A percentile compares a stretch with the other conserved stretches of the same genome.
phyloP scores from a whole-genome alignment of 1,140 invertebrate genomes.

The Drosophila pseudoobscura region DNA sequence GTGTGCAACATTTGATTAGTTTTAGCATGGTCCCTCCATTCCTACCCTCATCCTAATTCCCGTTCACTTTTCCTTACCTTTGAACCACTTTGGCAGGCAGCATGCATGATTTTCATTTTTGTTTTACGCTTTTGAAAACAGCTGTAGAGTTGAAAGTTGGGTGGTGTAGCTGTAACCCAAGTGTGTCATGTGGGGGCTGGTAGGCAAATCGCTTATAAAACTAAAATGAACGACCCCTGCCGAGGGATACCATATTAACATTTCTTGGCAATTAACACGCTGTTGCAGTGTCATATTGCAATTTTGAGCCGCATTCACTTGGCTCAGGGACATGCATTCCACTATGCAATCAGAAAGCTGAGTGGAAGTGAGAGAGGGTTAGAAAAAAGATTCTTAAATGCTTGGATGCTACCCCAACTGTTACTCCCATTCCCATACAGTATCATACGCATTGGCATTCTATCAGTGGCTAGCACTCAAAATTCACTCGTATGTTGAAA shows the following conservation, averaged over 20 bases:
- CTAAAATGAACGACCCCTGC: slow-evolving; percentile 53
- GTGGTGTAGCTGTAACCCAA: background rate
- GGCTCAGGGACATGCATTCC: slow-evolving; percentile 53
- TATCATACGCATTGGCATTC: slow-evolving; percentile 62
- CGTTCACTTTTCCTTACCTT: background rate
- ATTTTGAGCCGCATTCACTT: slow-evolving; percentile 66
- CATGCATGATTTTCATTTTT: slow-evolving; percentile 62
- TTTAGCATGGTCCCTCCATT: slow-evolving; percentile 24
- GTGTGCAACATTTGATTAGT: slow-evolving; percentile 73
- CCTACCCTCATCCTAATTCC: slow-evolving; percentile 1
- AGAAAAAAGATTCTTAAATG: slow-evolving; percentile 22
- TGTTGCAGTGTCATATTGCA: slow-evolving; percentile 70
- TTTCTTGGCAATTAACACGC: slow-evolving; percentile 24
- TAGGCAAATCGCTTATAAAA: slow-evolving; percentile 69
- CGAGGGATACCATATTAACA: background rate
- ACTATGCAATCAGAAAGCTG: slow-evolving; percentile 44
- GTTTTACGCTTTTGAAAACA: slow-evolving; percentile 69
- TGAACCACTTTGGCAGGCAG: background rate
- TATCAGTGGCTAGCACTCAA: slow-evolving; percentile 53
- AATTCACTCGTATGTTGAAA: slow-evolving; percentile 73
- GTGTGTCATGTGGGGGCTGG: background rate
- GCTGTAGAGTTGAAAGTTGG: slow-evolving; percentile 21
- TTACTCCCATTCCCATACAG: slow-evolving; percentile 27
- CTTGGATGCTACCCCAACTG: slow-evolving; percentile 7
- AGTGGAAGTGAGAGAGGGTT: background rate